Conservation (phyloP, 2,797 vertebrate genomes). For the Tapirus indicus region DNA sequence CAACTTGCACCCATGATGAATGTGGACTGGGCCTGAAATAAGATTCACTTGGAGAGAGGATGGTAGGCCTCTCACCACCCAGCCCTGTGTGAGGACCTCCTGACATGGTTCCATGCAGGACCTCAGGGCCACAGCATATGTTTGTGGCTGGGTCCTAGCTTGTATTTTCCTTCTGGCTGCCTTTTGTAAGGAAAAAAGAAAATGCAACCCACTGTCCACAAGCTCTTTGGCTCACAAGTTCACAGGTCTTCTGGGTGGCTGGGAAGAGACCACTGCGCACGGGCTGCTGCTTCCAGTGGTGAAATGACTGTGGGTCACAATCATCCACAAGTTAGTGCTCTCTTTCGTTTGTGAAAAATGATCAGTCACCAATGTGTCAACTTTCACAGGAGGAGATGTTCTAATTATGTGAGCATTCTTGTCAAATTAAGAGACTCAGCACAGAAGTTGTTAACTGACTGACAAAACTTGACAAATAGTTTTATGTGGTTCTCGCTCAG, state of each 20-base stretch:
- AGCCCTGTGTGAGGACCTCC: background rate
- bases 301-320: background rate
- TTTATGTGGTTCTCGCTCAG: background rate
- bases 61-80: rapidly evolving
- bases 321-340: background rate
- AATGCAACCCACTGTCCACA: background rate
- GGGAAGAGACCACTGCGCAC: background rate
- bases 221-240: background rate
- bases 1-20: background rate
- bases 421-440: background rate
- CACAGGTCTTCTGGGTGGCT: background rate
- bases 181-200: background rate
- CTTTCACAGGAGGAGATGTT: background rate
- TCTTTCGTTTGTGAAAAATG: background rate
- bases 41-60: background rate
- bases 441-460: background rate
- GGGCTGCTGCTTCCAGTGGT: background rate
- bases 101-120: background rate
- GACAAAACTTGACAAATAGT: background rate
- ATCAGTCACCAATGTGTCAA: background rate
- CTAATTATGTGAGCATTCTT: constrained; percentile 5
- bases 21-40: background rate
- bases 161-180: background rate
- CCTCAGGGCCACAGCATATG: background rate
- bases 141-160: no score